Conservation (phyloP, 2,888 invertebrate species). For the Lymantria dispar region DNA sequence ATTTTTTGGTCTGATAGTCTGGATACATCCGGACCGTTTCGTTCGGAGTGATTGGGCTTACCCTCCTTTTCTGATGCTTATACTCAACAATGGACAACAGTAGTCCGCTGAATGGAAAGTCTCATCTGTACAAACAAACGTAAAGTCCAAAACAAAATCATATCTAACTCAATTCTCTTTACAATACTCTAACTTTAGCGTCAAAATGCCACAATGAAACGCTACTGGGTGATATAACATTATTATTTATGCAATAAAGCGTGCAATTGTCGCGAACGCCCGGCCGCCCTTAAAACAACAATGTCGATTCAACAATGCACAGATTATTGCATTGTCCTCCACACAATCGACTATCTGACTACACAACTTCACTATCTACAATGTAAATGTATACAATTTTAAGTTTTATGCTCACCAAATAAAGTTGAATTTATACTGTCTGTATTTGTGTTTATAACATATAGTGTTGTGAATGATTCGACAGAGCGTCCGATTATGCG, state of each 20-base stretch:
- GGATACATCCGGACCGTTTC: no score
- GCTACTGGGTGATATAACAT: slow-evolving; percentile 73
- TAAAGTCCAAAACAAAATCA: slow-evolving; percentile 10
- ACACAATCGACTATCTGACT: slow-evolving; percentile 70
- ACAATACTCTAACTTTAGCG: slow-evolving; percentile 51
- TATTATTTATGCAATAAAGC: slow-evolving; percentile 83
- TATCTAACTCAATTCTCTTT: slow-evolving; percentile 26
- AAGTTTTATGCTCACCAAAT: slow-evolving; percentile 7
- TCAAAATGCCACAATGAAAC: slow-evolving; percentile 68
- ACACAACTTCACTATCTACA: slow-evolving; percentile 53
- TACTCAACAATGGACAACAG: no score
- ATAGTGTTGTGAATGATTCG: slow-evolving; percentile 49
- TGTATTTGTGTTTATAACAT: slow-evolving; percentile 41
- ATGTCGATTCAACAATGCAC: slow-evolving; percentile 80
- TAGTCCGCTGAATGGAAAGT: no score
- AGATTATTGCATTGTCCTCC: slow-evolving; percentile 82
- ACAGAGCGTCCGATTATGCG: slow-evolving; percentile 77
- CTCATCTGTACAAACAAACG: no score
- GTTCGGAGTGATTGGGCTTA: no score
- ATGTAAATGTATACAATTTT: slow-evolving; percentile 12
- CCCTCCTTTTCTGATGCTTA: no score
- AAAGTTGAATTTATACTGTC: slow-evolving; percentile 31
- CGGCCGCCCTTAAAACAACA: slow-evolving; percentile 82
- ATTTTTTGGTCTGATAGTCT: no score
- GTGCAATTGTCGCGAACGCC: slow-evolving; percentile 74